Evolutionary conservation across 2,797 vertebrate species (phyloP), one percentile per base, ranked within the genome.

Genomic region (Coilia nasus): DNA sequence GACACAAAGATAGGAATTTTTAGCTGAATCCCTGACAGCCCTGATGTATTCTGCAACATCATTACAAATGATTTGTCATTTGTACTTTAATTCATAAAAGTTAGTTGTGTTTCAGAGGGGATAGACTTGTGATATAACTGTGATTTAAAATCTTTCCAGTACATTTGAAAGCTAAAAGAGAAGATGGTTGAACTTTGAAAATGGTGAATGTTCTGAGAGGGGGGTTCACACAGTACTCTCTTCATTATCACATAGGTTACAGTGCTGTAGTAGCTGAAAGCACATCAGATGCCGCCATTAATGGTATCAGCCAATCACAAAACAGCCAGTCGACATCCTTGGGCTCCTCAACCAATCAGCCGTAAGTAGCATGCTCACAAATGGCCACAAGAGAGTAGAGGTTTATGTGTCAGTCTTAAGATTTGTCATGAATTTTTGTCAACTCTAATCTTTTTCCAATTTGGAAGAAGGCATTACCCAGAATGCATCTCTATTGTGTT

Each of bases 221-320:
- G 54, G 0, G 3, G 44, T 19, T 81, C 25, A 28, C 17, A 46
- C 11, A 15, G 14, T n/a, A 0, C 19, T 64, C n/a, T 21, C 21
- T 2, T 15, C 0, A 0, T 3, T 0, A 2, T 78, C 41, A 10
- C 19, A 0, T 90, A 98, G 97, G 97, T 95, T 97, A 97, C 90
- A 97, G 97, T 89, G 95, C 97, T 0, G 94, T 97, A 44, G 95
- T 98, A 89, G 95, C 96, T 1, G 97, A 98, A 90, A 97, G 94
- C 93, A 89, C 94, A 0, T 89, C 93, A 62, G 97, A 97, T 86
- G 95, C 93, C 81, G 84, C 92, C 89, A 94, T 96, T 82, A 94
- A 82, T 86, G 91, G 92, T 93, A 93, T 92, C 91, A 94, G 93
- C 89, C 96, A 97, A 91, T 94, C 93, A 80, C 95, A 95, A 89